Percentiles rank a stretch among this genome's conserved stretches.
Conservation (phyloP, 1,140 invertebrate species). For the Cotesia chilonis region DNA sequence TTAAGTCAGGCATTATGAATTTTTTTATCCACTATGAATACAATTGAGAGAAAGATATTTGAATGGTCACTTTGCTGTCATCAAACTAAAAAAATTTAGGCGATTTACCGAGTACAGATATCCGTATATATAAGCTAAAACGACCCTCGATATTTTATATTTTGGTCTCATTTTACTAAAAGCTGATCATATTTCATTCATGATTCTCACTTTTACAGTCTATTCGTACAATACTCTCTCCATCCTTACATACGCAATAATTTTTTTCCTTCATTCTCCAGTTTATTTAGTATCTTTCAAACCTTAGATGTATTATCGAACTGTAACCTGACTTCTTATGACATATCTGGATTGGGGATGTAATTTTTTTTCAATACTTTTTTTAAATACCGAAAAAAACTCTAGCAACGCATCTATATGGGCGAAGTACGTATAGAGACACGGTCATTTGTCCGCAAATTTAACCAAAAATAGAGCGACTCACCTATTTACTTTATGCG, state of each 20-base stretch:
- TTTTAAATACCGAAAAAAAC: slow-evolving; percentile 12
- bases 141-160: slow-evolving; percentile 53
- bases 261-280: slow-evolving; percentile 44
- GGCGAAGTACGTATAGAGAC: slow-evolving; percentile 42
- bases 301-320: slow-evolving; percentile 18
- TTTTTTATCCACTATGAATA: slow-evolving; percentile 35
- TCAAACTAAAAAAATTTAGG: background rate
- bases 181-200: slow-evolving; percentile 63
- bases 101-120: background rate
- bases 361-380: slow-evolving; percentile 32
- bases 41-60: slow-evolving; percentile 25
- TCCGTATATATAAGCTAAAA: background rate
- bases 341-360: slow-evolving; percentile 34
- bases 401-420: background rate
- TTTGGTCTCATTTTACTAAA: slow-evolving; percentile 64
- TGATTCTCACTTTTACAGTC: slow-evolving; percentile 49
- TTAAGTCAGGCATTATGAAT: slow-evolving; percentile 18
- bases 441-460: slow-evolving; percentile 59
- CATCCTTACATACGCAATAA: slow-evolving; percentile 35
- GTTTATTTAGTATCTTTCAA: slow-evolving; percentile 20
- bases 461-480: slow-evolving; percentile 54
- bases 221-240: slow-evolving; percentile 49
- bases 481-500: slow-evolving; percentile 46
- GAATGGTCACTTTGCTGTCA: slow-evolving; percentile 52
- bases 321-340: slow-evolving; percentile 44